Evolutionary conservation across 2,888 invertebrate genomes (phyloP), one percentile per base, ranked within the genome.

Genomic region (Cerastis leucographa): DNA sequence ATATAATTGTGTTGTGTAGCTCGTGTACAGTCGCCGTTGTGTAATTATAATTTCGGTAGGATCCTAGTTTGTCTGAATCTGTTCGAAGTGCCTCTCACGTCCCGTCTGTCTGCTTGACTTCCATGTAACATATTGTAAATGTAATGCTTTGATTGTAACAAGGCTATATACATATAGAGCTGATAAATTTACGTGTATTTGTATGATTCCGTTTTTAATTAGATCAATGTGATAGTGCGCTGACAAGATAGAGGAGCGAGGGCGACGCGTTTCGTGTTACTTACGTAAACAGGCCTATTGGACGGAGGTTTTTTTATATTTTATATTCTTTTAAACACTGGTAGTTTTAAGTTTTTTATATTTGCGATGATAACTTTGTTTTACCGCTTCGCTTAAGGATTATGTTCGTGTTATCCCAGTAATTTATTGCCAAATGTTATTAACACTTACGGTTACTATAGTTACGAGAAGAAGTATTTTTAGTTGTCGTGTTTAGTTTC

Each of bases 371-470:
- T 92, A 91, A 91, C 88, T 91, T 91, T 89, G 91, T 93, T 93
- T 92, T 93, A 92, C 92, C 89, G 93, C 93, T 95, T 94, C 89
- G 91, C 92, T 92, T 94, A 93, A 93, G 93, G 91, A 93, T 93
- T 94, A 94, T 94, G 94, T 94, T 95, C 92, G 94, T 94, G 94
- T 95, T 95, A 94, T 95, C 94, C 93, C 94, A 95, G 95, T 96
- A 96, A 96, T 96, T 96, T 96, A 96, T 96, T 96, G 95, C 95
- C 96, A 96, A 96, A 96, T 96, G 96, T 96, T 96, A 95, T 95
- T 95, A 95, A 95, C 95, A 95, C 93, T 92, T 91, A 91, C 89
- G 91, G 92, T 92, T 92, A 90, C 91, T 92, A 89, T 90, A 86
- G 87, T 90, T 85, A 86, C 81, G 74, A 68, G 84, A 76, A 62